phyloP scores from a whole-genome alignment of 1,140 invertebrate species.

The Zaprionus tsacasi region DNA sequence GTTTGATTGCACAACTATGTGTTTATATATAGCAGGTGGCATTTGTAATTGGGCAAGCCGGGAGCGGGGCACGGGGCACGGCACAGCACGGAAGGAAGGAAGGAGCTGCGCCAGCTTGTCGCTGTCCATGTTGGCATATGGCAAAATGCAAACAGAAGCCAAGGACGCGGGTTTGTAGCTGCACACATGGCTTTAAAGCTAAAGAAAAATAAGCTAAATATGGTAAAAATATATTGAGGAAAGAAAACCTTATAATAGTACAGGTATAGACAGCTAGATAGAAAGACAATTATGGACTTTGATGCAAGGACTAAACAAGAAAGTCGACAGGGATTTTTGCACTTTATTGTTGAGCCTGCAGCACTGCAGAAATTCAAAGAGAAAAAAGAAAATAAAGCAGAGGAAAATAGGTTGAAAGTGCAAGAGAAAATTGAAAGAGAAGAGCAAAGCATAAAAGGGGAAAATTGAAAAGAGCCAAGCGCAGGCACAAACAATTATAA shows the following conservation, averaged over 20 bases:
- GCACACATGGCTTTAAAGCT: not conserved
- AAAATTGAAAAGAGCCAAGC: not conserved
- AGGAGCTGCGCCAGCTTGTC: not conserved
- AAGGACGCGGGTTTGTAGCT: slow-evolving; percentile 21
- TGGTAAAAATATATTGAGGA: too few relatives aligned
- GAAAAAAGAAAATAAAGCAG: not conserved
- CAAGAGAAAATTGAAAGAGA: not conserved
- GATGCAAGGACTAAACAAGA: not conserved
- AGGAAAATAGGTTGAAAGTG: not conserved
- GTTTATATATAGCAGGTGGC: slow-evolving; percentile 60
- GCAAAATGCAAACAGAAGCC: slow-evolving; percentile 18
- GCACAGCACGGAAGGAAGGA: not conserved
- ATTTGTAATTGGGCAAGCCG: slow-evolving; percentile 54
- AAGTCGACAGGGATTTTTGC: not conserved
- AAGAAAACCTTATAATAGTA: too few relatives aligned
- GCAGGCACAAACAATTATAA: not conserved
- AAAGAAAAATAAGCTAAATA: not conserved
- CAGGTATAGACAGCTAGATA: too few relatives aligned
- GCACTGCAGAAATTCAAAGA: not conserved
- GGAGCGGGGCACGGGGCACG: not conserved
- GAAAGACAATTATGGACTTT: not conserved
- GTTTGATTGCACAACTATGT: slow-evolving; percentile 73
- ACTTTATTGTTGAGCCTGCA: not conserved
- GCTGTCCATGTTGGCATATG: slow-evolving; percentile 2
- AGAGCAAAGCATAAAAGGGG: not conserved